Percentiles rank a stretch among this genome's conserved stretches.
Conservation (phyloP, 2,888 invertebrate species). For the Brachyopa scutellaris region DNA sequence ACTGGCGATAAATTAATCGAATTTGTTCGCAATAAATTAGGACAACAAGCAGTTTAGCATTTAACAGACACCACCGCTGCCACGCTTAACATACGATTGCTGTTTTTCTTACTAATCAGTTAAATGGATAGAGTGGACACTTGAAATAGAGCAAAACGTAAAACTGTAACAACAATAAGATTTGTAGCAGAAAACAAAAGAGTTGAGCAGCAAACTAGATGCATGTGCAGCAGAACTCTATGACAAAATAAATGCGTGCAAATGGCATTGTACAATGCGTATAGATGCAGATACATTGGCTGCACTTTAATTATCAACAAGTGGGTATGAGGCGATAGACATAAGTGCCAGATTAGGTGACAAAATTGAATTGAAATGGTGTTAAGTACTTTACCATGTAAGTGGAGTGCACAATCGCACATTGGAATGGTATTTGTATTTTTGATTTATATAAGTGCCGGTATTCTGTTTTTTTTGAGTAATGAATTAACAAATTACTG, state of each 20-base stretch:
- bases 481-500: no score
- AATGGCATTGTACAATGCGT: constrained; percentile 3
- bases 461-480: background rate
- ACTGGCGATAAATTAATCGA: constrained; percentile 36
- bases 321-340: constrained; percentile 45
- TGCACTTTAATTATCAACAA: constrained; percentile 63
- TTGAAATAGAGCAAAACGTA: constrained; percentile 20
- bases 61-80: constrained; percentile 8
- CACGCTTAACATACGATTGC: constrained; percentile 3
- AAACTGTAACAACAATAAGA: constrained; percentile 33
- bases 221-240: background rate
- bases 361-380: constrained; percentile 52
- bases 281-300: constrained; percentile 2
- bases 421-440: constrained; percentile 9
- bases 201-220: constrained; percentile 49
- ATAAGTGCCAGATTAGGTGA: constrained; percentile 47
- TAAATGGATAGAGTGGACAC: constrained; percentile 40
- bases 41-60: constrained; percentile 50
- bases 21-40: constrained; percentile 59
- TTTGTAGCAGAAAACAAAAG: constrained; percentile 52
- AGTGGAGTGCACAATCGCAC: background rate
- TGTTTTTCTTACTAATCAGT: constrained; percentile 36
- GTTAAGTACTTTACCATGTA: constrained; percentile 62
- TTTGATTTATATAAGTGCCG: constrained; percentile 3
- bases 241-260: constrained; percentile 39